phyloP scores from a whole-genome alignment of 1,140 invertebrate species.

The Drosophila kohkoa region DNA sequence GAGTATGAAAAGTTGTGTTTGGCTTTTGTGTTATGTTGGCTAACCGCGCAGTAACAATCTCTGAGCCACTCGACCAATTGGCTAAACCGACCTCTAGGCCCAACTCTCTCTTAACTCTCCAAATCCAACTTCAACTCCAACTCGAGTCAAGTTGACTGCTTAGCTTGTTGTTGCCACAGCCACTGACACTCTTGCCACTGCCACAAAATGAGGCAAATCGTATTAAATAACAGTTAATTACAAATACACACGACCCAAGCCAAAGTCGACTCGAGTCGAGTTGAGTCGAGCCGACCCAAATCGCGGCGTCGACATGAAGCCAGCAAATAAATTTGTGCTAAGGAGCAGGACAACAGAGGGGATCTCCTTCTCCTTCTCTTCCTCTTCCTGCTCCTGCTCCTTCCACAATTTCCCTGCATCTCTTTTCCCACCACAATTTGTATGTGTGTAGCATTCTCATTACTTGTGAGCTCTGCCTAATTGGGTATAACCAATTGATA shows the following conservation, averaged over 20 bases:
- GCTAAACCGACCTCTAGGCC: constrained; percentile 9
- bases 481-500: neutral
- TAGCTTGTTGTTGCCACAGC: constrained; percentile 40
- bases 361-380: neutral
- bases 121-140: neutral
- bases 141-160: constrained; percentile 11
- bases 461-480: neutral
- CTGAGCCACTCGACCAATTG: constrained; percentile 42
- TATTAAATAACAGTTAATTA: constrained; percentile 83
- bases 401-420: neutral
- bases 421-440: neutral
- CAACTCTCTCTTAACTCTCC: too few species aligned
- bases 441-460: neutral
- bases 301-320: constrained; percentile 52
- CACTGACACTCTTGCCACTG: constrained; percentile 6
- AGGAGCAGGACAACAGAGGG: constrained; percentile 18
- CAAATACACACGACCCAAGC: constrained; percentile 60
- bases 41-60: constrained; percentile 45
- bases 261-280: neutral
- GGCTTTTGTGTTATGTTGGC: constrained; percentile 32
- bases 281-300: constrained; percentile 26
- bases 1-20: constrained; percentile 28
- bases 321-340: constrained; percentile 43
- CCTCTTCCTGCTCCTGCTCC: neutral
- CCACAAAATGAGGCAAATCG: constrained; percentile 73